A percentile compares a stretch with the other conserved stretches of the same genome.
phyloP scores from a whole-genome alignment of 2,888 invertebrate genomes.

The Dasypolia templi region DNA sequence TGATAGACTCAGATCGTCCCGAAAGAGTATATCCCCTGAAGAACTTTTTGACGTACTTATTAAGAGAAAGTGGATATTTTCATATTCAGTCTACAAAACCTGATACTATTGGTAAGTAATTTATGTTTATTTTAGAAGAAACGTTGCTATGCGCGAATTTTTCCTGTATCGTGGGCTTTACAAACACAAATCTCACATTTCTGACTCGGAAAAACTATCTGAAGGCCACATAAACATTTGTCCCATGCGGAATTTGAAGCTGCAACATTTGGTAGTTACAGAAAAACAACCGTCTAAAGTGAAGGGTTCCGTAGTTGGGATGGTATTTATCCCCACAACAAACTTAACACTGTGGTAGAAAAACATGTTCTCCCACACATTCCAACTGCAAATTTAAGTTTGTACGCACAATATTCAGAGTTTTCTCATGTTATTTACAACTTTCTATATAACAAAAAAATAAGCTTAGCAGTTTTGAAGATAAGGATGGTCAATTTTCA shows the following conservation, averaged over 20 bases:
- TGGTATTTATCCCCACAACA: neutral
- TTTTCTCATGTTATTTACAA: neutral
- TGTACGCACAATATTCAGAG: neutral
- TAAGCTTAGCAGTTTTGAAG: no score
- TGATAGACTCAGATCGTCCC: slow-evolving; percentile 82
- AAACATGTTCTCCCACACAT: neutral
- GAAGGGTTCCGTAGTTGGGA: neutral
- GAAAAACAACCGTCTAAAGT: neutral
- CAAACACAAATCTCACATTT: neutral
- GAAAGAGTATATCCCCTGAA: slow-evolving; percentile 89
- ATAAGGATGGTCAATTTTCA: neutral
- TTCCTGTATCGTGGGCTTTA: neutral
- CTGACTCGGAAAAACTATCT: neutral
- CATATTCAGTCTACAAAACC: slow-evolving; percentile 96
- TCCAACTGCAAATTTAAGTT: neutral
- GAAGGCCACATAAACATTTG: neutral
- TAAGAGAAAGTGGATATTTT: slow-evolving; percentile 91
- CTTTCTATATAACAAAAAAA: no score
- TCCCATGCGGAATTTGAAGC: neutral
- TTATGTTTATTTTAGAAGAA: neutral
- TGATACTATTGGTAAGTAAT: slow-evolving; percentile 93
- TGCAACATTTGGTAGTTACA: neutral
- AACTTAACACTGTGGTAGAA: neutral
- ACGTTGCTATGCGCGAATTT: neutral
- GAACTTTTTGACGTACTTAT: slow-evolving; percentile 70